phyloP scores from a whole-genome alignment of 1,140 invertebrate species.

The Hesperophylax magnus region DNA sequence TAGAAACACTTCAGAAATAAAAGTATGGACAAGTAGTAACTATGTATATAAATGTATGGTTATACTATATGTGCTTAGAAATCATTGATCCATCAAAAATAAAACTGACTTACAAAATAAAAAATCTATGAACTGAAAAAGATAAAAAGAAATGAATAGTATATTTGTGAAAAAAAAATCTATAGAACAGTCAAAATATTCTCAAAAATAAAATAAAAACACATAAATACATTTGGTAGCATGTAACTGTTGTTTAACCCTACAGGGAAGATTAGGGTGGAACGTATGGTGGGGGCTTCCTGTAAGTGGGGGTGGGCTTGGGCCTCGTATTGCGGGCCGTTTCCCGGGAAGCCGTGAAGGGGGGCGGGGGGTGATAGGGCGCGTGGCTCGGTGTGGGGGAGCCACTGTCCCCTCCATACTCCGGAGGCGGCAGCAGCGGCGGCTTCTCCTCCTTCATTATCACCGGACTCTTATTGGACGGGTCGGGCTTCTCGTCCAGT shows the following conservation, averaged over 20 bases:
- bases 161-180: neutral
- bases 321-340: constrained; percentile 77
- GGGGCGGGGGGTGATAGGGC: constrained; percentile 84
- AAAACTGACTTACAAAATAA: too few relatives aligned
- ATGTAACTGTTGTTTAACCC: constrained; percentile 20
- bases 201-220: constrained; percentile 29
- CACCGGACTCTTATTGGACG: constrained; percentile 90
- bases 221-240: constrained; percentile 39
- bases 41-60: too few relatives aligned
- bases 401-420: constrained; percentile 69
- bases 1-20: neutral
- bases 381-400: constrained; percentile 66
- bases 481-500: constrained; percentile 87
- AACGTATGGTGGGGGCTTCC: constrained; percentile 92
- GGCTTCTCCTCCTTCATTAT: constrained; percentile 95
- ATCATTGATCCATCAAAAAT: too few relatives aligned
- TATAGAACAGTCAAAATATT: constrained; percentile 14
- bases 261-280: constrained; percentile 80
- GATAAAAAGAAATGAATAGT: too few relatives aligned
- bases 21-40: too few relatives aligned
- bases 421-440: constrained; percentile 79
- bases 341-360: constrained; percentile 81
- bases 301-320: constrained; percentile 88
- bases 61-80: too few relatives aligned
- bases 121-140: too few relatives aligned